These are phyloP conservation scores for Epizoanthus stellaris DNA, from an alignment of 92 coral and sea anemone species.

Conservation along the genomic window DNA sequence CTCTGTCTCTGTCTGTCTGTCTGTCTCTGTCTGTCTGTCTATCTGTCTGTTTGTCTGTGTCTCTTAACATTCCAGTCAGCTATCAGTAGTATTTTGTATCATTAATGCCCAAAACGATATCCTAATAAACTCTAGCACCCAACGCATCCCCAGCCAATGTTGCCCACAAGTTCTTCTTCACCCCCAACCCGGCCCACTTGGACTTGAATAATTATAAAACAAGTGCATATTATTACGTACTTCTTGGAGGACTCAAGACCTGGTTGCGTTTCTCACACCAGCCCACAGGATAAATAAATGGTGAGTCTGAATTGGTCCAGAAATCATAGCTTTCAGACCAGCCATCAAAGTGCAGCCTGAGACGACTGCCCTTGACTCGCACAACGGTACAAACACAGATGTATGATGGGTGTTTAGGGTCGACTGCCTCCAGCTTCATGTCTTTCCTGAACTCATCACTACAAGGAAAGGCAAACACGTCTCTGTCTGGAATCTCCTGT, in stretches of 20 bases:
- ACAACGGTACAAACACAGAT: slow-evolving; percentile 97
- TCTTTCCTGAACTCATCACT: slow-evolving; percentile 86
- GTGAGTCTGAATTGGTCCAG: slow-evolving; percentile 98
- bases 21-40: too few species aligned
- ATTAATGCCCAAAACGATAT: too few species aligned
- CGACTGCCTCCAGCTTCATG: slow-evolving; percentile 95
- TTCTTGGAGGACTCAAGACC: slow-evolving; percentile 85
- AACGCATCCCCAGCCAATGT: too few species aligned
- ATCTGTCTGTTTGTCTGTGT: too few species aligned
- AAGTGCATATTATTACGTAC: slow-evolving; percentile 56
- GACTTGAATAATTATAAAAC: too few species aligned
- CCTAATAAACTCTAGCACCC: too few species aligned
- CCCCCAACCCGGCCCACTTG: too few species aligned
- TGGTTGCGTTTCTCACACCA: slow-evolving; percentile 94
- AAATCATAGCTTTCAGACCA: slow-evolving; percentile 99
- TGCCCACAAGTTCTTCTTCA: too few species aligned
- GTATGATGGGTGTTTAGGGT: slow-evolving; percentile 98
- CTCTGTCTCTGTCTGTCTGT: too few species aligned
- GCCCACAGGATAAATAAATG: slow-evolving; percentile 89
- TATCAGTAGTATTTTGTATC: too few species aligned
- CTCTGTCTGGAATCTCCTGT: slow-evolving; percentile 85
- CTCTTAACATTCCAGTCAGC: too few species aligned
- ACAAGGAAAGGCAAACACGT: slow-evolving; percentile 81
- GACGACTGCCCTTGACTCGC: slow-evolving; percentile 90
- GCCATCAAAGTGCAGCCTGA: slow-evolving; percentile 98